A percentile compares a stretch with the other conserved stretches of the same genome.
These are phyloP conservation scores for Coluber constrictor DNA, from an alignment of 2,797 vertebrate genomes.

Conservation along the genomic window DNA sequence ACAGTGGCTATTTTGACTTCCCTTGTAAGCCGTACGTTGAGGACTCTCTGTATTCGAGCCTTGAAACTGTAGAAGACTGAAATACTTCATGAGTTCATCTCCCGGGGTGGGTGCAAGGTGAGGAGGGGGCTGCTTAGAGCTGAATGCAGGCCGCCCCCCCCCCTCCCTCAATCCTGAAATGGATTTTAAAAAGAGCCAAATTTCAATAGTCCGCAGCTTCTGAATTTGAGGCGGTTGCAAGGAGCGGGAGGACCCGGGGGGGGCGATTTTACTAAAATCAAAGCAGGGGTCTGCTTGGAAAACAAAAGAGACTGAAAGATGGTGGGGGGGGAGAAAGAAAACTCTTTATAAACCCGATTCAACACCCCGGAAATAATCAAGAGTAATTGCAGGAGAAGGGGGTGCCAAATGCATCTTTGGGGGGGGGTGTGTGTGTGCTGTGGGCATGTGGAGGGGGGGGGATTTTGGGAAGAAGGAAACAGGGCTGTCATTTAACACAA, in stretches of 20 bases:
- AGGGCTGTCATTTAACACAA: neutral
- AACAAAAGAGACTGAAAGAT: neutral
- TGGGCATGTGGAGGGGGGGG: neutral
- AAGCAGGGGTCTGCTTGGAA: neutral
- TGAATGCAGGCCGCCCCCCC: neutral
- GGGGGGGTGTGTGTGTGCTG: neutral
- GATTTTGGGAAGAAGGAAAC: neutral
- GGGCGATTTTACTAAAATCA: neutral
- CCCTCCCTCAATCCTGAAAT: neutral
- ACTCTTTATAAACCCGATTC: neutral
- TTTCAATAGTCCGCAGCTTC: neutral
- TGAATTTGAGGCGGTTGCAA: neutral
- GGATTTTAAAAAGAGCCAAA: slow-evolving; percentile 2
- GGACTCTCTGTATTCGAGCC: no score
- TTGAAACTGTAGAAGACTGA: neutral
- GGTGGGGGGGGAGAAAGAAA: no score
- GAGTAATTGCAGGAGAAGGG: neutral
- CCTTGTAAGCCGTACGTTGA: no score
- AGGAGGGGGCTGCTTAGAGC: neutral
- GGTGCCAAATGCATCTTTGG: neutral
- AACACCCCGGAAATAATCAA: slow-evolving; percentile 14
- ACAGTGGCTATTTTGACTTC: no score
- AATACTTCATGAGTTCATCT: neutral
- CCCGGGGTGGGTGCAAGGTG: neutral
- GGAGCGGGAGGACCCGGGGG: no score